Evolutionary conservation across 2,888 invertebrate species (phyloP), one percentile per base, ranked within the genome.

Genomic region (Nomada fucata): DNA sequence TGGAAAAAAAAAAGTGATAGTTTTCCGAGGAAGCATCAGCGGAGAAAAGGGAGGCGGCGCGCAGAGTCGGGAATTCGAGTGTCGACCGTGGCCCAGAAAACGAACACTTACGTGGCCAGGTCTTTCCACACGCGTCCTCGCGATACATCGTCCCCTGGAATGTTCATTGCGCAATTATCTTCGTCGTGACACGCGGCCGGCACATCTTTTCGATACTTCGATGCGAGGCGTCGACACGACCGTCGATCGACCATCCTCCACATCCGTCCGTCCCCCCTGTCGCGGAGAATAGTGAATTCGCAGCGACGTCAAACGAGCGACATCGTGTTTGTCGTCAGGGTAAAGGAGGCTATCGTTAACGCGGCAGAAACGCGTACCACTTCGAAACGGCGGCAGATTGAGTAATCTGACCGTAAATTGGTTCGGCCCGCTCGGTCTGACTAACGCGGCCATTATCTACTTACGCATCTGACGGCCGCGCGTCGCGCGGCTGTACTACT

Each of bases 61-160:
- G 20, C 26, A 15, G 60, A 57, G 67, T 79, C 55, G 80, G 23
- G 68, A 72, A 64, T 79, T 76, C 47, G 77, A 72, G 74, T 76
- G 79, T 88, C 86, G 91, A 88, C 91, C 91, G 87, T 92, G 91
- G 90, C 91, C 90, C 89, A 91, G 86, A 90, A 91, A 84, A 75
- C 76, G 75, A 52, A 69, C 77, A 74, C 80, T 82, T 74, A 61
- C 75, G 77, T 79, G 82, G 71, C 13, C 52, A 52, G 77, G 78
- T 88, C 79, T 88, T 87, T 90, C 88, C 82, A 84, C 86, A 86
- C 77, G 80, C 77, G 84, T 89, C 87, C 87, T 86, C 85, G 85
- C 75, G 80, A 74, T 75, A 76, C 63, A 74, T 80, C 81, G 83
- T 83, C 76, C 69, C 70, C 61, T 68, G 87, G 83, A 86, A 88